Base-by-base conservation (phyloP, 2,113 vertebrate species). In the Trematocara nigrifrons region DNA sequence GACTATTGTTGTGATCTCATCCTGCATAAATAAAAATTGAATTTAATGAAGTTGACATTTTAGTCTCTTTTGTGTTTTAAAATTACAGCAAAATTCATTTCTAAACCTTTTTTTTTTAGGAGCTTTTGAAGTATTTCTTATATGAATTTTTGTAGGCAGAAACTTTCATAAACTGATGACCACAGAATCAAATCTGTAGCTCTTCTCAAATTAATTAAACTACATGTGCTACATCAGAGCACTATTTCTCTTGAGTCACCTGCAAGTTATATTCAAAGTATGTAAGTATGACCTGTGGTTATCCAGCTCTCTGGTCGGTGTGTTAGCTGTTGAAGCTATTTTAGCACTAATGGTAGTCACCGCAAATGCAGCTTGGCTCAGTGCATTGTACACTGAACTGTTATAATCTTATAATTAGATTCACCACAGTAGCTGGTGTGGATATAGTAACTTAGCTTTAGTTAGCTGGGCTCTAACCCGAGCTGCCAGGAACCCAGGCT, bases 1-100 rank as follows among this genome's bases (percentile, higher is more conserved):
- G 2, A 38, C 33, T 64, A 38, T n/a, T 64, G 59, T 64, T 64
- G 33, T 64, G 16, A 38, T 38, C 0, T 38, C 31, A 0, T n/a
- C 59, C 59, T 64, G 16, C 29, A n/a, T n/a, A 64, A 35, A n/a
- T 64, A 35, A 35, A 33, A 61, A 33, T 10, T 61, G 1, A 61
- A 61, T 4, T 59, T 10, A 59, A 59, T 33, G 13, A 33, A 33
- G 29, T 33, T 59, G 29, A 59, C 29, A 18, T 59, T 59, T 59
- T 45, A 45, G 42, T 61, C 29, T 61, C 57, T 6, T 61, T 61
- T 61, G 8, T 61, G 57, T 0, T 33, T 59, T 59, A 33, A 59
- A 59, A 59, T 59, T 33, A 18, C 56, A 59, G 15, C 29, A 59
- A 18, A 61, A 61, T 1, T 10, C 1, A 61, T 10, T 33, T 33